Conservation (phyloP, 1,140 invertebrate genomes). For the Bilobella aurantiaca region DNA sequence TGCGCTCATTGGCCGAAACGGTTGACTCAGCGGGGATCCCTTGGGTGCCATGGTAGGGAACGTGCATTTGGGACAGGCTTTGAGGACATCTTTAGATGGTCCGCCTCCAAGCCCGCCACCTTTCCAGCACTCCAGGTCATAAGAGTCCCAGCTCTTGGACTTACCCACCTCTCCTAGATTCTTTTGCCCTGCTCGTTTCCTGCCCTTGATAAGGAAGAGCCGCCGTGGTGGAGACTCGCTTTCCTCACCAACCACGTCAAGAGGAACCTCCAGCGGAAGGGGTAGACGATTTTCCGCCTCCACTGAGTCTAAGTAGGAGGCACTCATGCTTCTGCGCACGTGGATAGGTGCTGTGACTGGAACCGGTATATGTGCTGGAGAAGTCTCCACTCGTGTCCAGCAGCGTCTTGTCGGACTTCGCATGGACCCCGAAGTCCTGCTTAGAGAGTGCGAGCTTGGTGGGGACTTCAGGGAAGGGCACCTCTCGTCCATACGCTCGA, state of each 20-base stretch:
- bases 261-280: conserved; percentile 23
- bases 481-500: conserved; percentile 23
- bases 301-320: conserved; percentile 28
- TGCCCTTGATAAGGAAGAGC: neutral
- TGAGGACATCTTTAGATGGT: conserved; percentile 15
- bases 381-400: conserved; percentile 7
- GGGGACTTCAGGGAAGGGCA: conserved; percentile 10
- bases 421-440: conserved; percentile 8
- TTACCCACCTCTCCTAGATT: conserved; percentile 65
- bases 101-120: conserved; percentile 19
- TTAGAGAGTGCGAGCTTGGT: conserved; percentile 4
- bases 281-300: conserved; percentile 9
- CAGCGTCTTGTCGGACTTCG: conserved; percentile 16
- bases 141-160: conserved; percentile 69
- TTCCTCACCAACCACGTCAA: conserved; percentile 11
- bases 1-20: neutral
- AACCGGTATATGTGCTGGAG: neutral
- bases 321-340: conserved; percentile 33
- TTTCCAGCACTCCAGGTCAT: conserved; percentile 44
- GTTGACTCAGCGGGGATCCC: neutral
- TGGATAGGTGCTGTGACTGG: conserved; percentile 24
- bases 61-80: conserved; percentile 32
- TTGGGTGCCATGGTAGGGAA: conserved; percentile 30
- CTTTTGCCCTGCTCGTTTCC: conserved; percentile 37
- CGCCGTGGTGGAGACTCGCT: conserved; percentile 32